Evolutionary conservation across 2,113 vertebrate species (phyloP).

Genomic region (Hippotragus niger): DNA sequence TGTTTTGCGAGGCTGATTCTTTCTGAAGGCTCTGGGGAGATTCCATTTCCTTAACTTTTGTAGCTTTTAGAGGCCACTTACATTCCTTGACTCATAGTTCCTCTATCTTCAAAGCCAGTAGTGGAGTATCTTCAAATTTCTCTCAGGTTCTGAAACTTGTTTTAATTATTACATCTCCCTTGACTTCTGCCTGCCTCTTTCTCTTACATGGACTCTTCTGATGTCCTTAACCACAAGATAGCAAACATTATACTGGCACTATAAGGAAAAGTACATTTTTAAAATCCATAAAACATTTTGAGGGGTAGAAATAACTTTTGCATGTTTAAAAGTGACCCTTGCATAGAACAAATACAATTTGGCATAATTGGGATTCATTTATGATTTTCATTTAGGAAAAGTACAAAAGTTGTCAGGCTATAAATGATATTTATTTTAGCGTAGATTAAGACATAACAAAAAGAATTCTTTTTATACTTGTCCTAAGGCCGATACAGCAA

Average conservation of each 20-base stretch:
- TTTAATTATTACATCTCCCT: background rate
- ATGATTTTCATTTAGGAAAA: slow-evolving; percentile 13
- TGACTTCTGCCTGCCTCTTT: background rate
- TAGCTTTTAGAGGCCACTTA: background rate
- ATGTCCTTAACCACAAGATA: background rate
- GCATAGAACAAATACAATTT: background rate
- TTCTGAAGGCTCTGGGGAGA: background rate
- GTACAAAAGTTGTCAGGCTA: background rate
- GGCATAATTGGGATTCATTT: background rate
- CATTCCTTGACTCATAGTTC: background rate
- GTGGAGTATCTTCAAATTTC: background rate
- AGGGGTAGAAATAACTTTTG: background rate
- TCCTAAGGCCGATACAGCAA: background rate
- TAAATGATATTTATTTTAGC: slow-evolving; percentile 27
- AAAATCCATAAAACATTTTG: slow-evolving; percentile 15
- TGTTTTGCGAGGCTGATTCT: background rate
- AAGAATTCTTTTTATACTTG: background rate
- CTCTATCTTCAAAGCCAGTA: background rate
- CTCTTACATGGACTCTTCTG: background rate
- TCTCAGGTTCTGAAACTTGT: background rate
- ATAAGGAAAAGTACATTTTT: background rate
- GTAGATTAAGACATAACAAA: background rate
- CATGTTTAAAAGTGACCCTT: background rate
- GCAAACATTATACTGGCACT: background rate
- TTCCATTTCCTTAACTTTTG: background rate